Evolutionary conservation across 2,113 vertebrate genomes (phyloP).

Genomic region (Isurus oxyrinchus): DNA sequence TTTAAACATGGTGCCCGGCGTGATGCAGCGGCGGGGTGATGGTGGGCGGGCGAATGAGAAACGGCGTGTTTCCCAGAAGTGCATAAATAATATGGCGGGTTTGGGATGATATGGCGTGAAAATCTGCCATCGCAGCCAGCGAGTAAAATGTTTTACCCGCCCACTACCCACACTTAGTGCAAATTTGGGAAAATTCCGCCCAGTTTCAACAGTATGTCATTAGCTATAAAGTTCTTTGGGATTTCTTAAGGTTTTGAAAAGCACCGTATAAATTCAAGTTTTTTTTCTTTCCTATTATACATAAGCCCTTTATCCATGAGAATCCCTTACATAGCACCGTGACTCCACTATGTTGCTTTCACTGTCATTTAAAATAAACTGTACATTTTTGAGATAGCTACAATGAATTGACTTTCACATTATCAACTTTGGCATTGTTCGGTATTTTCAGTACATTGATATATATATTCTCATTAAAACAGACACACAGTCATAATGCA

Average conservation of each 20-base stretch:
- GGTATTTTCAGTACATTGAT: slow-evolving; percentile 3
- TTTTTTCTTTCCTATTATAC: neutral
- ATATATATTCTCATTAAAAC: neutral
- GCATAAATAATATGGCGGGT: too few species aligned
- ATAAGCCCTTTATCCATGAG: neutral
- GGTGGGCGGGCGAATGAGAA: too few species aligned
- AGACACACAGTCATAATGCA: neutral
- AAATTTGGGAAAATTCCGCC: too few species aligned
- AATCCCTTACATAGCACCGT: neutral
- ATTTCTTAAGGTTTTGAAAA: neutral
- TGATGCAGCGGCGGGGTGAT: too few species aligned
- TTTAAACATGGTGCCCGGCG: too few species aligned
- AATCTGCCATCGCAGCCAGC: too few species aligned
- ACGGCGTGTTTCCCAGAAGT: too few species aligned
- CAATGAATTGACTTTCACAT: neutral
- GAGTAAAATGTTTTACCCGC: too few species aligned
- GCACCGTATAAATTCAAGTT: neutral
- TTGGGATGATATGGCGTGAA: too few species aligned
- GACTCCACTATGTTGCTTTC: neutral
- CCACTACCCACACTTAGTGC: too few species aligned
- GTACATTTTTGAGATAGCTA: slow-evolving; percentile 10
- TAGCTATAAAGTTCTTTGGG: neutral
- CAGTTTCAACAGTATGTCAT: neutral
- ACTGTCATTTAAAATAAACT: slow-evolving; percentile 17
- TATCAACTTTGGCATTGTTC: slow-evolving; percentile 18